Evolutionary conservation across 2,888 invertebrate species (phyloP).

Genomic region (Luperina nickerlii): DNA sequence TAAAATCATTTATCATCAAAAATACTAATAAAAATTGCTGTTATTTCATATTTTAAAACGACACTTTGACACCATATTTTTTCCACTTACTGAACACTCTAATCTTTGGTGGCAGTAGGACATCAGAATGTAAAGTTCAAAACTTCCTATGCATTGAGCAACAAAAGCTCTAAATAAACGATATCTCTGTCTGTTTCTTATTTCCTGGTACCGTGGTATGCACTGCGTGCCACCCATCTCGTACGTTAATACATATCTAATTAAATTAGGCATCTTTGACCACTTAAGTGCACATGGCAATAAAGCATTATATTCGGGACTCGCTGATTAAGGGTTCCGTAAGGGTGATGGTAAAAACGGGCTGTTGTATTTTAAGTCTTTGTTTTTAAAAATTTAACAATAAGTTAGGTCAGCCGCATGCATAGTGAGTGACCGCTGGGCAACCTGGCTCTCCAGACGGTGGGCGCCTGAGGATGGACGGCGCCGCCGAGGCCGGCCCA

Average conservation of each 20-base stretch:
- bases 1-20: no score
- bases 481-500: no score
- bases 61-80: not conserved
- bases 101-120: not conserved
- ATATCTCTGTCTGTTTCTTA: constrained; percentile 46
- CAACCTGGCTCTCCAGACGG: no score
- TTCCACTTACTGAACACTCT: not conserved
- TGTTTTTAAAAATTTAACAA: not conserved
- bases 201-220: constrained; percentile 33
- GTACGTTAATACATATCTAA: constrained; percentile 58
- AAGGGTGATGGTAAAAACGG: not conserved
- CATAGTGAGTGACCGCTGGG: no score
- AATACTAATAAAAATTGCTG: no score
- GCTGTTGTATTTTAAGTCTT: not conserved
- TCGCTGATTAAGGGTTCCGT: constrained; percentile 36
- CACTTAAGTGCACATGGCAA: constrained; percentile 61
- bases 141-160: constrained; percentile 4
- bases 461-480: no score
- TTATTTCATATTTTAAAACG: no score
- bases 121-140: not conserved
- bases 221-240: constrained; percentile 52
- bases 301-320: constrained; percentile 52
- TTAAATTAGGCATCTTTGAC: constrained; percentile 66
- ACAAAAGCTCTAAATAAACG: constrained; percentile 19
- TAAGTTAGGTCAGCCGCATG: not conserved